Percentiles rank a stretch among this genome's conserved stretches.
phyloP scores from a whole-genome alignment of 2,113 vertebrate species.

The Nymphicus hollandicus region DNA sequence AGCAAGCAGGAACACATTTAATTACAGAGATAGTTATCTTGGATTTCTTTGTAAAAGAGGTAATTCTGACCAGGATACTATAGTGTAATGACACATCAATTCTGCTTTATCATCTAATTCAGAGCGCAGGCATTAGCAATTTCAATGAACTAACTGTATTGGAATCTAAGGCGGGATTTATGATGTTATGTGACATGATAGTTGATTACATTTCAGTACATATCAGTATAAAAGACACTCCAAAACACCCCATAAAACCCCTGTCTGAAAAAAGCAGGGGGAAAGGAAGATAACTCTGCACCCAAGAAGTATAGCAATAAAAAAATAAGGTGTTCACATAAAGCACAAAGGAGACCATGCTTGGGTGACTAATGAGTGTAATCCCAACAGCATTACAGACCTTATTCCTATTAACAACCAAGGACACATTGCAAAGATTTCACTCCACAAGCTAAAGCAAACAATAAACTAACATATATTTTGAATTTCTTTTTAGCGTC shows the following conservation, averaged over 20 bases:
- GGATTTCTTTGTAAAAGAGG: not conserved
- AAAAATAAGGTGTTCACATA: not conserved
- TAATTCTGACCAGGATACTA: not conserved
- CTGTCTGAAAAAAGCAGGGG: not conserved
- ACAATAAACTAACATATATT: not conserved
- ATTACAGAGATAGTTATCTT: constrained; percentile 11
- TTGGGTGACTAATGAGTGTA: not conserved
- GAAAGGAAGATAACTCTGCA: not conserved
- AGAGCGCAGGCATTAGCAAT: not conserved
- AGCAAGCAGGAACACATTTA: not conserved
- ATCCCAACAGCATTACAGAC: not conserved
- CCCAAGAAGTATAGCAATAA: not conserved
- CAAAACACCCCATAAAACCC: fast-evolving
- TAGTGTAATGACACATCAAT: not conserved
- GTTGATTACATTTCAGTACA: not conserved
- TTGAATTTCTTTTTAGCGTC: not conserved
- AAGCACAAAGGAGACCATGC: not conserved
- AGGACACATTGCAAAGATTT: fast-evolving
- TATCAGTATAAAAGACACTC: not conserved
- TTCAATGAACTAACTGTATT: not conserved
- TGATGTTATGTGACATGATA: not conserved
- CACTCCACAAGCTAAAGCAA: not conserved
- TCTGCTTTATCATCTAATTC: not conserved
- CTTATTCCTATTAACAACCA: fast-evolving
- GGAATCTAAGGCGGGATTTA: not conserved